Percentiles rank a stretch among this genome's conserved stretches.
Conservation (phyloP, 2,797 vertebrate species). For the Catostomus latipinnis region DNA sequence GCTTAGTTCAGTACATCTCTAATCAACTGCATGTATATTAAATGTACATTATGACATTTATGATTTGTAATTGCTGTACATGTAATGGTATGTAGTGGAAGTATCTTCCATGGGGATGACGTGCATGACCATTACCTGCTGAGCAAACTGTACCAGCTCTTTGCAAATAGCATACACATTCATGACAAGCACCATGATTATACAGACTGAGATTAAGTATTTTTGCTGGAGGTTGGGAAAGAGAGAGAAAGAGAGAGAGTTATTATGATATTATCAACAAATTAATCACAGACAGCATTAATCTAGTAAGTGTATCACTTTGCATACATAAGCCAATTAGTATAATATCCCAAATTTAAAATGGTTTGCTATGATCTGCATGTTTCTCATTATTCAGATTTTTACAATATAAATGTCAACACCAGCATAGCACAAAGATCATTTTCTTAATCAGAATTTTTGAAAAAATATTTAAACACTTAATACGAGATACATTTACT, state of each 20-base stretch:
- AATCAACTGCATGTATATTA: slow-evolving; percentile 3
- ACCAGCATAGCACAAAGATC: not conserved
- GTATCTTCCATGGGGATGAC: slow-evolving; percentile 9
- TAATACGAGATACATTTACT: no score
- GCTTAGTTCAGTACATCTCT: not conserved
- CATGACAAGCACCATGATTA: slow-evolving; percentile 90
- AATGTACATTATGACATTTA: slow-evolving; percentile 31
- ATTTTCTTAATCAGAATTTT: no score
- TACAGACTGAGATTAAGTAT: slow-evolving; percentile 78
- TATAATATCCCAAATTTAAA: slow-evolving; percentile 1
- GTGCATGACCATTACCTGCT: slow-evolving; percentile 82
- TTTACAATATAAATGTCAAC: not conserved
- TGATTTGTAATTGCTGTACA: slow-evolving; percentile 13
- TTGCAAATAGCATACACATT: slow-evolving; percentile 89
- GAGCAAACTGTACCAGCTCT: slow-evolving; percentile 89
- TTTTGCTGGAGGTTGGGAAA: slow-evolving; percentile 79
- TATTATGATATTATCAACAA: not conserved
- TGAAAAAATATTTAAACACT: no score
- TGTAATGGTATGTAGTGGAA: slow-evolving; percentile 19
- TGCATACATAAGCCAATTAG: slow-evolving; percentile 1
- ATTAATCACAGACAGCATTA: not conserved
- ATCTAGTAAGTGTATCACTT: not conserved
- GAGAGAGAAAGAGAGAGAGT: not conserved
- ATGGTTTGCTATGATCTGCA: not conserved
- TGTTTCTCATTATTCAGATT: not conserved